Evolutionary conservation across 2,797 vertebrate species (phyloP), one percentile per base, ranked within the genome.

Genomic region (Typhlichthys subterraneus): DNA sequence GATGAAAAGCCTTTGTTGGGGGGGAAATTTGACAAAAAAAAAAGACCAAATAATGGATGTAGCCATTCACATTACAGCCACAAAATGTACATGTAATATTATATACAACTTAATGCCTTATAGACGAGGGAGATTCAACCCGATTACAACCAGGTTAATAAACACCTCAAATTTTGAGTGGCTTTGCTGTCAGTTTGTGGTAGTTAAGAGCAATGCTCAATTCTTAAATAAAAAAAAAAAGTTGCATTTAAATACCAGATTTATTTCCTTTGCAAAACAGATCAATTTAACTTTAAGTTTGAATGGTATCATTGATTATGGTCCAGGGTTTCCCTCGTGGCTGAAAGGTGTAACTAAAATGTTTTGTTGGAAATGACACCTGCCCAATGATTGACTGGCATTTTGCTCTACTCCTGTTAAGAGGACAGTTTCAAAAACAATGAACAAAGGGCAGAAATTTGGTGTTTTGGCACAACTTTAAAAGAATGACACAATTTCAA

Each of bases 21-120:
- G 65, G 82, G 85, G 91, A 83, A 75, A 83, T 88, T 83, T 83
- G 85, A 86, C 88, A 88, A 87, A 84, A 89, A 89, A 79, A 89
- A 92, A 88, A 88, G 91, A 2, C 91, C 91, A 93, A 93, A 93
- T 89, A 87, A 86, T 92, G 87, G 90, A 90, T 91, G 90, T 92
- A 91, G 89, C 90, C 87, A 90, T 87, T 88, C 83, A 89, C 81
- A 86, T 84, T 83, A 83, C 85, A 84, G 84, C 88, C 80, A 86
- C 84, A 90, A 81, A 84, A 85, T 91, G 81, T 90, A 89, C 76
- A 90, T 87, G 80, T 89, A 69, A 80, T 77, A 76, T 74, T 81
- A 80, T 79, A 86, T 79, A 81, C 83, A 87, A 87, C 80, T 85
- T 88, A 91, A 89, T 91, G 90, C 90, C 91, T 93, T 93, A 89